Evolutionary conservation across 2,888 invertebrate genomes (phyloP).

Genomic region (Bimastos eiseni): DNA sequence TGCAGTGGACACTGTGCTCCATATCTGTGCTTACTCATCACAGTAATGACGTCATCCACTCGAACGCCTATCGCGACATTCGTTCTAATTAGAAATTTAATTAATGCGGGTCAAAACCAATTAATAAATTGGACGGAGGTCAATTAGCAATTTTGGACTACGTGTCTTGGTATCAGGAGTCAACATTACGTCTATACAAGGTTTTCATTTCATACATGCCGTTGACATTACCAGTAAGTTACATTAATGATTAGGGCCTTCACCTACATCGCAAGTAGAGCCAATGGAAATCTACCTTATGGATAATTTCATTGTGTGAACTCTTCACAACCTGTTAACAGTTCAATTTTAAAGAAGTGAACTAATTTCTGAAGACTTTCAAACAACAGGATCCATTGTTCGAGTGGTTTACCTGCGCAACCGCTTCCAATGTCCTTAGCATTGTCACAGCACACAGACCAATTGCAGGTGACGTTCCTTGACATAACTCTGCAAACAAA

Average conservation of each 20-base stretch:
- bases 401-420: neutral
- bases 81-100: neutral
- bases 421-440: neutral
- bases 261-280: too few species aligned
- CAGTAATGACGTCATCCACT: neutral
- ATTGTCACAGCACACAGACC: slow-evolving; percentile 9
- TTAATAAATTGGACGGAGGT: neutral
- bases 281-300: too few species aligned
- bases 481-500: neutral
- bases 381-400: neutral
- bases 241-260: too few species aligned
- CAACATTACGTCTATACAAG: too few species aligned
- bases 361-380: neutral
- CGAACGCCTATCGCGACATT: neutral
- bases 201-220: neutral
- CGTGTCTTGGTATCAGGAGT: too few species aligned
- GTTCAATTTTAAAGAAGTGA: neutral
- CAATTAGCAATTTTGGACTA: neutral
- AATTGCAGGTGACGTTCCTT: neutral
- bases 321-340: neutral
- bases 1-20: too few species aligned
- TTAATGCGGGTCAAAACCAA: neutral
- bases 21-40: neutral
- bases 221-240: neutral
- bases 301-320: neutral